Base-by-base conservation (phyloP, 2,888 invertebrate genomes). In the Lithodes maja region DNA sequence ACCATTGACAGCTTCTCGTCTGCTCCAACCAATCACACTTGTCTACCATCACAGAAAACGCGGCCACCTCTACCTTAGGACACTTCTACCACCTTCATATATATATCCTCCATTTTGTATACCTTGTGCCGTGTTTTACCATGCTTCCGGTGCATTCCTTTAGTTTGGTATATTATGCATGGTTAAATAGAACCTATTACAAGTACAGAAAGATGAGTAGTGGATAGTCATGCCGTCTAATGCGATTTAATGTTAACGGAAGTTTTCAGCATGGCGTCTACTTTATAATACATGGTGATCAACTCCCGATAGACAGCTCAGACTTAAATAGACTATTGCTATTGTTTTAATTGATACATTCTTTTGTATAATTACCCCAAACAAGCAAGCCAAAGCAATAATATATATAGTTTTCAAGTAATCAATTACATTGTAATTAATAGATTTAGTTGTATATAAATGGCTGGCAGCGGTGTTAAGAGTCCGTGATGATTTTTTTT, bases 1-100 rank as follows among this genome's bases (percentile, higher is more conserved):
- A 82, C 87, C 89, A 89, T 89, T 89, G 89, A 89, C 89, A 89
- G 89, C 85, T 89, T 89, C 85, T 89, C 89, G 83, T 68, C 78
- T 71, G 77, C 89, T 33, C 78, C 82, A 55, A 85, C 85, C 89
- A 89, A 89, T 89, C 89, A 86, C 85, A 82, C 85, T 85, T 77
- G 79, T 61, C 80, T 84, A 50, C 81, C 83, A 89, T 82, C 85
- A 89, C 81, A 89, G 89, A 89, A 89, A 89, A 89, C 85, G 89
- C 69, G 80, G 55, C 69, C 49, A 78, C 87, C 80, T 77, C 83
- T 83, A 78, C 82, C 80, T 85, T 78, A 89, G 61, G 69, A 69
- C 54, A 68, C 71, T 55, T 69, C 85, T 71, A 81, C 86, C 78
- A 83, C 82, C 82, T 86, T 85, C 82, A 85, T 83, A 55, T 81